These are phyloP conservation scores for Drosophila austrosaltans DNA, from an alignment of 2,888 invertebrate genomes.

Conservation along the genomic window DNA sequence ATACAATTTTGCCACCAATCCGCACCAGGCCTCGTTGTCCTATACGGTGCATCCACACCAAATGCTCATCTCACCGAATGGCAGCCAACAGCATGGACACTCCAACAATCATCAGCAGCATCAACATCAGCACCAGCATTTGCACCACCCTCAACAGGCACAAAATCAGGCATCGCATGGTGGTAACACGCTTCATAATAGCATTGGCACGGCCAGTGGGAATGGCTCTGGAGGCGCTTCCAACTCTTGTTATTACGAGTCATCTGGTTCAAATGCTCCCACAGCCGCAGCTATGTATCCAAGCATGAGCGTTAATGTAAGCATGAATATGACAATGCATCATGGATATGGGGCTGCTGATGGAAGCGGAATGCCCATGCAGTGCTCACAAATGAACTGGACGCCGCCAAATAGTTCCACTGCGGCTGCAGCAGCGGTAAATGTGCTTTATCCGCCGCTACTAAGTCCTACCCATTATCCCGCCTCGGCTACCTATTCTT, in stretches of 20 bases:
- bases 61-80: slow-evolving; percentile 87
- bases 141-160: slow-evolving; percentile 58
- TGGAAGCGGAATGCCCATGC: slow-evolving; percentile 81
- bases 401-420: slow-evolving; percentile 86
- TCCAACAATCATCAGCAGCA: slow-evolving; percentile 54
- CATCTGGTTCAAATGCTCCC: slow-evolving; percentile 57
- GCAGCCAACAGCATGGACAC: slow-evolving; percentile 57
- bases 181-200: slow-evolving; percentile 67
- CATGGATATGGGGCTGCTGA: slow-evolving; percentile 87
- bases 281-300: slow-evolving; percentile 87
- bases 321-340: slow-evolving; percentile 99
- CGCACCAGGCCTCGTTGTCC: slow-evolving; percentile 84
- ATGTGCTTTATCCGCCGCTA: slow-evolving; percentile 87
- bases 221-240: slow-evolving; percentile 37
- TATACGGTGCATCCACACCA: slow-evolving; percentile 86
- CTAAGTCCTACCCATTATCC: slow-evolving; percentile 88
- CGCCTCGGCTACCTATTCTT: slow-evolving; percentile 90
- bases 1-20: slow-evolving; percentile 86
- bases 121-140: slow-evolving; percentile 56
- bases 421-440: slow-evolving; percentile 87
- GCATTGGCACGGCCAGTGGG: slow-evolving; percentile 30
- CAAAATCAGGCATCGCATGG: slow-evolving; percentile 74
- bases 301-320: slow-evolving; percentile 97
- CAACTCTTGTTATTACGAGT: slow-evolving; percentile 81
- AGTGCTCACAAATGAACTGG: slow-evolving; percentile 91